Evolutionary conservation across 2,113 vertebrate genomes (phyloP).

Genomic region (Rousettus leschenaultii): DNA sequence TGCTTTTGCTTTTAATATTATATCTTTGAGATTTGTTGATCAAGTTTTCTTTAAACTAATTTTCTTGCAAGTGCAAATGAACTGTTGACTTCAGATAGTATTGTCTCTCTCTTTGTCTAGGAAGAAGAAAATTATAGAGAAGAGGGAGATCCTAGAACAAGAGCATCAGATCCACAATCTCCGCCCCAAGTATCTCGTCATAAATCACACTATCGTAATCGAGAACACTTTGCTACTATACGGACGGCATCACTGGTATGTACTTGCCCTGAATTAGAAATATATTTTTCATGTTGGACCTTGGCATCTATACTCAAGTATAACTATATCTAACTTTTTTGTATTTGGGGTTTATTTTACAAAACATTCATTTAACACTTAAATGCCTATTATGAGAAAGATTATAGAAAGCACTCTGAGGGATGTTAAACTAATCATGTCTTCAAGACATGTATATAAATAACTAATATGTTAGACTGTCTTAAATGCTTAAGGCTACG

Average conservation of each 20-base stretch:
- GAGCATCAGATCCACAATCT: constrained; percentile 90
- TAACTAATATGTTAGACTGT: constrained; percentile 13
- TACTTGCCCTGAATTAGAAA: not conserved
- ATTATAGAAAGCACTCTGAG: not conserved
- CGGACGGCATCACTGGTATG: constrained; percentile 96
- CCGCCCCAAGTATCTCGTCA: constrained; percentile 93
- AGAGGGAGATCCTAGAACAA: constrained; percentile 87
- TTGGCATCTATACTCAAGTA: not conserved
- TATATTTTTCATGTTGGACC: not conserved
- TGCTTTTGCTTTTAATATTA: constrained; percentile 14
- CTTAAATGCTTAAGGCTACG: not conserved
- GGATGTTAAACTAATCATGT: not conserved
- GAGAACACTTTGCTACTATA: constrained; percentile 99
- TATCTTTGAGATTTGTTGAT: not conserved
- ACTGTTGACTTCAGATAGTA: not conserved
- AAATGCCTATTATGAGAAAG: not conserved
- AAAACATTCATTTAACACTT: not conserved
- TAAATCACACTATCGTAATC: constrained; percentile 92
- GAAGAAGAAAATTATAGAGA: constrained; percentile 91
- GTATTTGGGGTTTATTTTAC: not conserved
- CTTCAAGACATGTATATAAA: not conserved
- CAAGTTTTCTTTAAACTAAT: constrained; percentile 32
- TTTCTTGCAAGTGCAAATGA: constrained; percentile 8
- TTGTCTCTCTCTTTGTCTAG: constrained; percentile 78
- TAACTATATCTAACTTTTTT: not conserved